Base-by-base conservation (phyloP, 2,888 invertebrate genomes). In the Tipula helvola region DNA sequence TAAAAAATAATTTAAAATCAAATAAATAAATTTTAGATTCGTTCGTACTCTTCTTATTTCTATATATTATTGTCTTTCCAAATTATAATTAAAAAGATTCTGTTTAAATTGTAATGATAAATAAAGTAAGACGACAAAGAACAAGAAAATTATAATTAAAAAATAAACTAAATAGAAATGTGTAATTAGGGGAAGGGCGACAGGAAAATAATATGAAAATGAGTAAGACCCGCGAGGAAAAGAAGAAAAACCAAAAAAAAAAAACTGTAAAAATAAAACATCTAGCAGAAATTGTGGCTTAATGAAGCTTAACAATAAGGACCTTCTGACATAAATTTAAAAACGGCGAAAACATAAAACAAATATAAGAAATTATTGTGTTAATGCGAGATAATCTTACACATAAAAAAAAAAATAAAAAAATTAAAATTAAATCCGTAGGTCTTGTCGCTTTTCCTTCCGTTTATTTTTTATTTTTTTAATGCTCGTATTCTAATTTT, bases 281-380 rank as follows among this genome's bases (percentile, higher is more conserved):
- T n/a, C 41, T 39, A 39, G 36, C 36, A 84, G 41, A 41, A 84
- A 39, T 84, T 84, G 84, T 84, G 84, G 84, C 84, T 84, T 84
- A 84, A 84, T 84, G 84, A 84, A 84, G 84, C 84, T 84, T 84
- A 84, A 36, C 84, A 84, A 84, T 84, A 84, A 84, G 84, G 84
- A 39, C 84, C 36, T 84, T 16, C 28, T 41, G 28, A 84, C 39
- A 84, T 5, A 36, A 83, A 28, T 28, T 28, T 28, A 28, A 83
- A 83, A 83, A 71, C 16, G 71, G 83, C n/a, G 84, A 84, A 84
- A 84, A 36, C 36, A 84, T 84, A 84, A 84, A 71, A 71, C 71
- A 71, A 71, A 71, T 71, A 71, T 71, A 71, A 18, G 18, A 28
- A 71, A 71, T 71, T 84, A 84, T 84, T 84, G 84, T 84, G 84